A percentile compares a stretch with the other conserved stretches of the same genome.
These are phyloP conservation scores for Marisa cornuarietis DNA, from an alignment of 1,140 invertebrate genomes.

Conservation along the genomic window DNA sequence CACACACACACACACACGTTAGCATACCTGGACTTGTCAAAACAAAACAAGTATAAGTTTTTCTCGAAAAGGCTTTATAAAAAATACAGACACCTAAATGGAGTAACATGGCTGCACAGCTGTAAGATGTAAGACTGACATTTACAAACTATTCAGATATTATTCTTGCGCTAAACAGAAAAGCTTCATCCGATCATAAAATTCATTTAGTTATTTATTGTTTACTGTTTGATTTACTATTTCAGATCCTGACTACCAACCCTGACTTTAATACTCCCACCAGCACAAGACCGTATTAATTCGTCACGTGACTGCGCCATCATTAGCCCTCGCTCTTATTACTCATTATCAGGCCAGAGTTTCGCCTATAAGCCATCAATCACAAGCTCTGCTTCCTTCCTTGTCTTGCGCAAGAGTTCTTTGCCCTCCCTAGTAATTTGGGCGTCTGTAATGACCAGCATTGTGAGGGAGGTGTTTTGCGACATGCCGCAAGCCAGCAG, in stretches of 20 bases:
- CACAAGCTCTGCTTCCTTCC: constrained; percentile 2
- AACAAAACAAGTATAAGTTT: too few relatives aligned
- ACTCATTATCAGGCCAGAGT: not conserved
- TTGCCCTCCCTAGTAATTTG: constrained; percentile 41
- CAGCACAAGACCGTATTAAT: not conserved
- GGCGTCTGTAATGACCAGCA: constrained; percentile 40
- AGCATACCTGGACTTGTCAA: not conserved
- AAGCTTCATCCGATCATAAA: too few relatives aligned
- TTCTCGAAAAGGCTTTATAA: too few relatives aligned
- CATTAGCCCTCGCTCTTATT: not conserved
- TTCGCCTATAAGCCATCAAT: not conserved
- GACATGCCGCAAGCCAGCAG: constrained; percentile 36
- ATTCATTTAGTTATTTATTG: too few relatives aligned
- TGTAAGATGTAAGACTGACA: too few relatives aligned
- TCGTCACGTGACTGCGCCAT: not conserved
- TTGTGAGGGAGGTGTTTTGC: constrained; percentile 40
- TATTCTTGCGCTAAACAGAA: too few relatives aligned
- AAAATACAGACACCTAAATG: too few relatives aligned
- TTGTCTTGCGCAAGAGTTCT: constrained; percentile 16
- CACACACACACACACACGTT: not conserved
- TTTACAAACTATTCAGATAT: too few relatives aligned
- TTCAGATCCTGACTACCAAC: not conserved
- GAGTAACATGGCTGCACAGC: too few relatives aligned
- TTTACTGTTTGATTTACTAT: not conserved
- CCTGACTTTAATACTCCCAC: not conserved